Percentiles rank a stretch among this genome's conserved stretches.
Conservation (phyloP, 2,113 vertebrate genomes). For the Ceyx cyanopectus region DNA sequence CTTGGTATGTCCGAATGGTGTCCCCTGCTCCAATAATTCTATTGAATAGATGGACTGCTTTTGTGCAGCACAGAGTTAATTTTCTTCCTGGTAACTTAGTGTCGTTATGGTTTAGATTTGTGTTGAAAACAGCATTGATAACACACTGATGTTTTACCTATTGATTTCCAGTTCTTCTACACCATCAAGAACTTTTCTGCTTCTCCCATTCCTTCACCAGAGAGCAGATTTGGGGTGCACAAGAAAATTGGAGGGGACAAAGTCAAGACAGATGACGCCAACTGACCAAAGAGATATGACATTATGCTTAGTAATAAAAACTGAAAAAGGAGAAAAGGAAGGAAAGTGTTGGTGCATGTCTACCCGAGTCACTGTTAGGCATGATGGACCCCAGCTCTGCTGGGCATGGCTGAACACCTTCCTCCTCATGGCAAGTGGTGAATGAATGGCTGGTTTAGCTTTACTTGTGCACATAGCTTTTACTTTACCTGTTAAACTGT, state of each 20-base stretch:
- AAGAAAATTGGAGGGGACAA: neutral
- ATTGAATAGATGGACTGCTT: neutral
- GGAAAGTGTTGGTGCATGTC: neutral
- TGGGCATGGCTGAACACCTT: neutral
- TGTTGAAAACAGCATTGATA: neutral
- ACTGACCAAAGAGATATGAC: neutral
- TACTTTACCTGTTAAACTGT: neutral
- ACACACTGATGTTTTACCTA: neutral
- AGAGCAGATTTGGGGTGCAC: fast-evolving
- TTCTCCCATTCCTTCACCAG: neutral
- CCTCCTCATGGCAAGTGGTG: fast-evolving
- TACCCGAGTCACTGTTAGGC: fast-evolving
- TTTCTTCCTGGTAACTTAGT: neutral
- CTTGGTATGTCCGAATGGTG: neutral
- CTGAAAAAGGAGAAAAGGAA: neutral
- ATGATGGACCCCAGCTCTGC: neutral
- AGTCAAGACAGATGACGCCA: neutral
- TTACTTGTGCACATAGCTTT: neutral
- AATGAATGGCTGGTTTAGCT: neutral
- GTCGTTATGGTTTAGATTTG: neutral
- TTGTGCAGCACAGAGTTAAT: neutral
- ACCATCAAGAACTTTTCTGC: neutral
- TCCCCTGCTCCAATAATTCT: neutral
- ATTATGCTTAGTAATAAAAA: neutral
- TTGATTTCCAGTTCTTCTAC: neutral